phyloP scores from a whole-genome alignment of 2,113 vertebrate species.

The Amblyopsis rosae region DNA sequence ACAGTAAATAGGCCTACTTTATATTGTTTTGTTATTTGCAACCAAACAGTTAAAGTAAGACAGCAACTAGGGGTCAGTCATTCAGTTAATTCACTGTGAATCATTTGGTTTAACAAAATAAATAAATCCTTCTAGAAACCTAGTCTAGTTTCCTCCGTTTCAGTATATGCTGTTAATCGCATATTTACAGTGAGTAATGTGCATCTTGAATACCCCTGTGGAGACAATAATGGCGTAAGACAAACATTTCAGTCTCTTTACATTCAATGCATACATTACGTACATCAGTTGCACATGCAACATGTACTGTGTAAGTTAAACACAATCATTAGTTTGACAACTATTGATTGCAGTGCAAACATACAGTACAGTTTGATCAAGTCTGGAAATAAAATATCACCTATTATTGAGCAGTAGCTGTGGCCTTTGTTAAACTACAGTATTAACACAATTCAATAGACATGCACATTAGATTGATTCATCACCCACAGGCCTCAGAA shows the following conservation, averaged over 20 bases:
- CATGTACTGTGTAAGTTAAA: slow-evolving; percentile 29
- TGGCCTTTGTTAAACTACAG: neutral
- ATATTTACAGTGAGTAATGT: slow-evolving; percentile 13
- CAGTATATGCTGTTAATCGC: neutral
- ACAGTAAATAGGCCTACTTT: slow-evolving; percentile 18
- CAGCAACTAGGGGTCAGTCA: slow-evolving; percentile 16
- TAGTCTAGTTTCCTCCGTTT: neutral
- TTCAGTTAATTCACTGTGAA: slow-evolving; percentile 20
- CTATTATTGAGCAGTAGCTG: neutral
- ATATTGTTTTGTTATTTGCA: neutral
- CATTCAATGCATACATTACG: slow-evolving; percentile 1
- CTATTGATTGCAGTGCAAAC: slow-evolving; percentile 14
- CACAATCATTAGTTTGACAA: slow-evolving; percentile 24
- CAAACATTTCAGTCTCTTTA: slow-evolving; percentile 35
- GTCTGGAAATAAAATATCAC: no score
- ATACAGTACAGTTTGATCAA: no score
- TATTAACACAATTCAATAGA: neutral
- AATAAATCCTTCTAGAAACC: slow-evolving; percentile 12
- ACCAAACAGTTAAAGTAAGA: slow-evolving; percentile 5
- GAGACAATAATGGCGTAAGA: slow-evolving; percentile 37
- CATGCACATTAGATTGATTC: no score
- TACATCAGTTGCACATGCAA: slow-evolving; percentile 12
- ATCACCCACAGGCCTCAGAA: no score
- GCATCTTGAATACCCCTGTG: neutral
- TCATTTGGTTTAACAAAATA: neutral